Conservation (phyloP, 1,140 invertebrate genomes). For the Vanessa tameamea region DNA sequence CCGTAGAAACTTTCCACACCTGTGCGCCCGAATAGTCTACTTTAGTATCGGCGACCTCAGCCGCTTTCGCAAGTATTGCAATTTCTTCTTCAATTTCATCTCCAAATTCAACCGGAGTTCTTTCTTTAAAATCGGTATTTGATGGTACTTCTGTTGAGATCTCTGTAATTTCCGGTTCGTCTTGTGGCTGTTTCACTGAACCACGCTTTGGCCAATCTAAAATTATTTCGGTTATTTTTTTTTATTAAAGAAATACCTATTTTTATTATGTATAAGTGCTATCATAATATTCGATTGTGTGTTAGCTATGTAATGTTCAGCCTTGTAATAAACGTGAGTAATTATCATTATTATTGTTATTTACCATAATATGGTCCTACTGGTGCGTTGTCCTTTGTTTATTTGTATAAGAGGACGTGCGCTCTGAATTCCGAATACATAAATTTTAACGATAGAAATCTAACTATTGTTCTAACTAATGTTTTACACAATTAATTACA, state of each 20-base stretch:
- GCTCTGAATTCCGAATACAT: slow-evolving; percentile 6
- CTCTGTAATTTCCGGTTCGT: slow-evolving; percentile 36
- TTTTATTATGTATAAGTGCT: neutral
- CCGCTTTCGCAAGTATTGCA: slow-evolving; percentile 30
- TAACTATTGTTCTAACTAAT: slow-evolving; percentile 17
- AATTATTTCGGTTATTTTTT: slow-evolving; percentile 31
- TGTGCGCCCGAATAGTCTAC: slow-evolving; percentile 82
- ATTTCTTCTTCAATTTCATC: slow-evolving; percentile 42
- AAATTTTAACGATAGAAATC: slow-evolving; percentile 3
- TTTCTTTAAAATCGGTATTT: slow-evolving; percentile 33
- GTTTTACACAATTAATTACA: slow-evolving; percentile 6
- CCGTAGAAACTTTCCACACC: slow-evolving; percentile 81
- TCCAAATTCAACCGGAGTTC: slow-evolving; percentile 22
- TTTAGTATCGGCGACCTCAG: slow-evolving; percentile 41
- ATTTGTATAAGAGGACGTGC: slow-evolving; percentile 3
- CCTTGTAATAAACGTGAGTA: slow-evolving; percentile 18
- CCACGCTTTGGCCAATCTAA: slow-evolving; percentile 63
- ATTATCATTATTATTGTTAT: slow-evolving; percentile 21
- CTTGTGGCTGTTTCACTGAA: slow-evolving; percentile 60
- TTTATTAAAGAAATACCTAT: neutral
- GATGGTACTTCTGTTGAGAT: slow-evolving; percentile 34
- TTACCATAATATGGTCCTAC: slow-evolving; percentile 7
- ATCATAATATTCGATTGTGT: neutral
- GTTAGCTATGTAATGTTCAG: neutral
- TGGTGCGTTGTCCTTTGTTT: slow-evolving; percentile 14